Conservation (phyloP, 2,888 invertebrate genomes). For the Ptychoptera albimana region DNA sequence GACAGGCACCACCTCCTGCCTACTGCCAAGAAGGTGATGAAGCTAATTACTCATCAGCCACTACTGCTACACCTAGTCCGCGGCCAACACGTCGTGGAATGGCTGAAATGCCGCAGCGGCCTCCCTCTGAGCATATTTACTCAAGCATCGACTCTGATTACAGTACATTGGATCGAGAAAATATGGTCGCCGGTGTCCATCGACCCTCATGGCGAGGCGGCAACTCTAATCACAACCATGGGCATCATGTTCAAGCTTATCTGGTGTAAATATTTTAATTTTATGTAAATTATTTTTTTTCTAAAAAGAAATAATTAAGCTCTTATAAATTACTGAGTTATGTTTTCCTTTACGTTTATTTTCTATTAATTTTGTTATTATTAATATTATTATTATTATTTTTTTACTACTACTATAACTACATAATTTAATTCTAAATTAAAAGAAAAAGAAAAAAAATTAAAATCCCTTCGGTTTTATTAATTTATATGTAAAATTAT, state of each 20-base stretch:
- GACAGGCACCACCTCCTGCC: conserved; percentile 33
- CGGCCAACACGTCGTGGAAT: conserved; percentile 33
- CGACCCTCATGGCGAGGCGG: conserved; percentile 4
- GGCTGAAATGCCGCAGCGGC: conserved; percentile 41
- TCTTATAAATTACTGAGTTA: conserved; percentile 1
- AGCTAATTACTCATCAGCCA: conserved; percentile 46
- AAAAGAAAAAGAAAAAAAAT: not conserved
- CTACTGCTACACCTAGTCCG: conserved; percentile 44
- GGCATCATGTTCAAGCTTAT: conserved; percentile 31
- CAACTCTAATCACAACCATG: conserved; percentile 9
- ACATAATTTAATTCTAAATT: not conserved
- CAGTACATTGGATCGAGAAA: conserved; percentile 63
- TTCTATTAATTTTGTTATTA: too few species aligned
- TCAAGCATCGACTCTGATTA: conserved; percentile 83
- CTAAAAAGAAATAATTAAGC: not conserved
- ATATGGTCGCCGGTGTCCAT: conserved; percentile 12
- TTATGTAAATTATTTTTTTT: not conserved
- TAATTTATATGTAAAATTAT: too few species aligned
- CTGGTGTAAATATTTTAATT: conserved; percentile 19
- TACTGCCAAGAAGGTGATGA: conserved; percentile 39
- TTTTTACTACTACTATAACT: too few species aligned
- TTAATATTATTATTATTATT: too few species aligned
- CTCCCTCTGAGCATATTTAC: conserved; percentile 77
- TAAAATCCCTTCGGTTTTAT: too few species aligned
- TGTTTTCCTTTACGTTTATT: not conserved